Conservation (phyloP, 2,113 vertebrate genomes). For the Siniperca knerii region DNA sequence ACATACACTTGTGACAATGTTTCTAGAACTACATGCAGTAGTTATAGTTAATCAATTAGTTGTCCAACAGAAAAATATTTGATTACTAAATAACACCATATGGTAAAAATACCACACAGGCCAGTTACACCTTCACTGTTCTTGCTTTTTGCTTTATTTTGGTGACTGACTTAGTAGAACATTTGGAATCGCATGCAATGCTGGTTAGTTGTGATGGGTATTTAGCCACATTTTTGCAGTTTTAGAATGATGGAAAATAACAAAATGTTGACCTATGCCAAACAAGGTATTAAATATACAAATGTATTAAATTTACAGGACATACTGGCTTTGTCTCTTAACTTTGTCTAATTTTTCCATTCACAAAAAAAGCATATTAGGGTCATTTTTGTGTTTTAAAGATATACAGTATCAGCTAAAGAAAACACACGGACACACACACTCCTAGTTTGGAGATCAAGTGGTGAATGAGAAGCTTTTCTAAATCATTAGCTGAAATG, state of each 20-base stretch:
- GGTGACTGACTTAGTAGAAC: neutral
- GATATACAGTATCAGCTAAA: neutral
- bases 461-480: neutral
- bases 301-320: neutral
- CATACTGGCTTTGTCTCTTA: neutral
- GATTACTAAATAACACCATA: neutral
- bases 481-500: neutral
- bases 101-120: neutral
- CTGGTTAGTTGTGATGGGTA: neutral
- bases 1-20: no score
- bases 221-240: neutral
- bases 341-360: neutral
- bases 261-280: neutral
- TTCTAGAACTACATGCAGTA: neutral
- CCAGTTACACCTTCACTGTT: no score
- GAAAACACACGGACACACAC: neutral
- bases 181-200: neutral
- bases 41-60: neutral
- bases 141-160: neutral
- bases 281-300: neutral
- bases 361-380: neutral
- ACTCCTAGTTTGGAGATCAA: neutral
- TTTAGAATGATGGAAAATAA: neutral
- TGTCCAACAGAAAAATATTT: neutral
- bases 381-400: neutral